Percentiles rank a stretch among this genome's conserved stretches.
Conservation (phyloP, 2,888 invertebrate species). For the Chromoteleia sp. region DNA sequence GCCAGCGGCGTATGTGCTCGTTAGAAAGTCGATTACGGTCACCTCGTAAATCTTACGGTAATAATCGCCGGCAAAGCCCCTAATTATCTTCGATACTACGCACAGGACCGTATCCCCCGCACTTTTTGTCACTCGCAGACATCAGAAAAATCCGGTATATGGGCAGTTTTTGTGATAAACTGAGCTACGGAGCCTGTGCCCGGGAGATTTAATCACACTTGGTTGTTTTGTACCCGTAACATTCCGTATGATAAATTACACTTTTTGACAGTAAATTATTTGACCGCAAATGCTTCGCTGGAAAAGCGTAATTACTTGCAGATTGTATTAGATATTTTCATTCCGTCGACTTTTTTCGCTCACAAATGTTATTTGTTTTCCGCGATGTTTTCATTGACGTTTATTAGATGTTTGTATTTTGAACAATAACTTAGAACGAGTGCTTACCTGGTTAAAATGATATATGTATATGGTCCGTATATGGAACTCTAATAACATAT, state of each 20-base stretch:
- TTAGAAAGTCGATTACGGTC: slow-evolving; percentile 73
- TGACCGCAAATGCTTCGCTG: slow-evolving; percentile 14
- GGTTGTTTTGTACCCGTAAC: slow-evolving; percentile 47
- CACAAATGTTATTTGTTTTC: too few relatives aligned
- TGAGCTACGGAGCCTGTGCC: slow-evolving; percentile 20
- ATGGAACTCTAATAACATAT: too few relatives aligned
- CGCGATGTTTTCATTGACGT: too few relatives aligned
- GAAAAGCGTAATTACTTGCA: slow-evolving; percentile 22
- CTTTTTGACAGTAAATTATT: slow-evolving; percentile 45
- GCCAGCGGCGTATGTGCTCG: slow-evolving; percentile 66
- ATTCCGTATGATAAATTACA: slow-evolving; percentile 46
- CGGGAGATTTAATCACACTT: slow-evolving; percentile 54
- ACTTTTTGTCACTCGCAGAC: slow-evolving; percentile 58
- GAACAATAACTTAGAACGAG: too few relatives aligned
- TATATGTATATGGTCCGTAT: too few relatives aligned
- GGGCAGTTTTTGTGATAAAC: slow-evolving; percentile 45
- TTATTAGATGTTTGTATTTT: too few relatives aligned
- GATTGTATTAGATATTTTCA: too few relatives aligned
- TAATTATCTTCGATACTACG: slow-evolving; percentile 73
- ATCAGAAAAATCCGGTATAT: slow-evolving; percentile 48
- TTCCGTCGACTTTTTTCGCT: too few relatives aligned
- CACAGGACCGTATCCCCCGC: slow-evolving; percentile 26
- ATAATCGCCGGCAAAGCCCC: slow-evolving; percentile 71
- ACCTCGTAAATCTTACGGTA: slow-evolving; percentile 73
- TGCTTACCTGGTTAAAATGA: too few relatives aligned